Evolutionary conservation across 1,140 invertebrate species (phyloP), one percentile per base, ranked within the genome.

Genomic region (Hypothenemus hampei): DNA sequence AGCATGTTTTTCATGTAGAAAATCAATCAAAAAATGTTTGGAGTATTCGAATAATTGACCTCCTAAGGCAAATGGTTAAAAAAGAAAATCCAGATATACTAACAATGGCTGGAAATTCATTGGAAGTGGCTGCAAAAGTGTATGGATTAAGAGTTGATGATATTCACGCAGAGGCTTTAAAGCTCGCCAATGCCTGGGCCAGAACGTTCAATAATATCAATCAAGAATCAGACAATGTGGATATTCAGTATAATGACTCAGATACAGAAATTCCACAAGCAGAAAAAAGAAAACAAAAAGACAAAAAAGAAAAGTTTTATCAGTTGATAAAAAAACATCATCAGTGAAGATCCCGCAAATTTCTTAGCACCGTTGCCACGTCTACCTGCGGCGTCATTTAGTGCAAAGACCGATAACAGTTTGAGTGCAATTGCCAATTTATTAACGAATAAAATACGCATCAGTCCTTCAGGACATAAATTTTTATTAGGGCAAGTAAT

Each of bases 21-120:
- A 85, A 91, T 92, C 56, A 91, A 80, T 64, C 79, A 15, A 89
- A 89, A 68, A 92, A 91, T 81, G 89, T 87, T 1, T 93, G 91
- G 76, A 83, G 81, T 59, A 72, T 92, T 1, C 81, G 89, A 65
- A 77, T 91, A 24, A 91, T 91, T 63, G 89, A 91, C 66, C 86
- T 85, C 61, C 85, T 93, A 80, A 76, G 81, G 4, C 80, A 83
- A 16, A 49, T 64, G 7, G 48, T 57, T 3, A 50, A 39, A 13
- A 59, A 56, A 49, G 26, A 50, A 33, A 78, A 81, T 35, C 79
- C 81, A 44, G 81, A 82, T 39, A 85, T 87, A 69, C 78, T 83
- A 15, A 77, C 89, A 78, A 78, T 88, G 18, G 88, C 86, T 2
- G 85, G 85, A 54, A 85, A 82, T 15, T 84, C 89, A 1, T 69